Evolutionary conservation across 1,140 invertebrate genomes (phyloP).

Genomic region (Lysiphlebus fabarum): DNA sequence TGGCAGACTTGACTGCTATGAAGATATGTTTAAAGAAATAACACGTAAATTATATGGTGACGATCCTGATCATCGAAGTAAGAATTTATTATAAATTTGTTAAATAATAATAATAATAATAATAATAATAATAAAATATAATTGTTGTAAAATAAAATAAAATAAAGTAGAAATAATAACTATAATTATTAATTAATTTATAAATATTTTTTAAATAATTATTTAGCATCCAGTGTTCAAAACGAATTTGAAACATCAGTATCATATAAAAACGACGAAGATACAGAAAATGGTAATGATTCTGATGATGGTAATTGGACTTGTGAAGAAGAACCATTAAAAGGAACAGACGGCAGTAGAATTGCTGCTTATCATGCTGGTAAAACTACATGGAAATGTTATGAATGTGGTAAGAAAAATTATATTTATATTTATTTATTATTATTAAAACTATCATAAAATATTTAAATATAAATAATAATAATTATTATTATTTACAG

Average conservation of each 20-base stretch:
- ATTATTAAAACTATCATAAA: no score
- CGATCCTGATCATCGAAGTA: constrained; percentile 60
- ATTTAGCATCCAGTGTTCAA: constrained; percentile 50
- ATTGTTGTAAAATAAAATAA: neutral
- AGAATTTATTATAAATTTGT: constrained; percentile 22
- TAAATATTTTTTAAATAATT: neutral
- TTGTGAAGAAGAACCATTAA: constrained; percentile 49
- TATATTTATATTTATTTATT: neutral
- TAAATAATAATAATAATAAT: constrained; percentile 1
- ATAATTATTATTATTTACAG: constrained; percentile 27
- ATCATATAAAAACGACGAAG: constrained; percentile 51
- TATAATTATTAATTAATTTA: no score
- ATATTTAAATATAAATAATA: neutral
- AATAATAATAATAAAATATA: neutral
- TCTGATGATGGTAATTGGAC: constrained; percentile 53
- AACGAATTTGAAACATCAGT: constrained; percentile 54
- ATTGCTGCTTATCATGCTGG: constrained; percentile 50
- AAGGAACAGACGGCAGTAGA: constrained; percentile 51
- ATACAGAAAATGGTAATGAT: constrained; percentile 46
- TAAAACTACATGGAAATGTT: constrained; percentile 51
- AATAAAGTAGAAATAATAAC: no score
- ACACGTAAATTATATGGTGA: constrained; percentile 86
- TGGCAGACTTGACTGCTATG: constrained; percentile 62
- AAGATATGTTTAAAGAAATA: constrained; percentile 83
- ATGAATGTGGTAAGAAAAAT: constrained; percentile 51